Conservation (phyloP, 2,888 invertebrate species). For the Xylota sylvarum region DNA sequence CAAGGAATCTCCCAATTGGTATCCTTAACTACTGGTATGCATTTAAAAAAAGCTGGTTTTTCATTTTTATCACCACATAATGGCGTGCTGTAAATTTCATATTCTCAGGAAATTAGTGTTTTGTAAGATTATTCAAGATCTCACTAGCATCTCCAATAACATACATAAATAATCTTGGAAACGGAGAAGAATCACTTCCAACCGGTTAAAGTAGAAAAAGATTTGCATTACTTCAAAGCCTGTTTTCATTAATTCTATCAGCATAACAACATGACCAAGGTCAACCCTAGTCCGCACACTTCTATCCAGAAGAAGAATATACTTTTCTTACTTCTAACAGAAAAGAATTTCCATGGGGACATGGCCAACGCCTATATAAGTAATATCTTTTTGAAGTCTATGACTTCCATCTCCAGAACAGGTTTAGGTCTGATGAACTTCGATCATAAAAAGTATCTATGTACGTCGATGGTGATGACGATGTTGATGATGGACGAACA, state of each 20-base stretch:
- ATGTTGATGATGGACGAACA: constrained; percentile 17
- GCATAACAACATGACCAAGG: constrained; percentile 22
- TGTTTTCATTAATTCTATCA: constrained; percentile 28
- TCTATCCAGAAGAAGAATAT: constrained; percentile 6
- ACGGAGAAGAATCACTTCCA: neutral
- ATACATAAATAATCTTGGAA: neutral
- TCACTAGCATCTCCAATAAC: neutral
- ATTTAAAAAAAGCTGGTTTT: no score
- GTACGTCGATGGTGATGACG: no score
- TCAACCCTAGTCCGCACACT: constrained; percentile 9
- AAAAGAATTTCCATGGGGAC: neutral
- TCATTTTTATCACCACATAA: no score
- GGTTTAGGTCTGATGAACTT: constrained; percentile 34
- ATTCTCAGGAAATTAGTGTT: neutral
- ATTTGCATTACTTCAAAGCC: constrained; percentile 21
- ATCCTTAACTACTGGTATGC: no score
- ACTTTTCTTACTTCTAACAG: constrained; percentile 9
- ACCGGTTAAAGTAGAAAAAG: constrained; percentile 11
- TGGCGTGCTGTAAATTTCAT: no score
- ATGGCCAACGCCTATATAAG: constrained; percentile 23
- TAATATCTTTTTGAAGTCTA: constrained; percentile 4
- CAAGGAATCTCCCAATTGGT: no score
- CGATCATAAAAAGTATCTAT: constrained; percentile 13
- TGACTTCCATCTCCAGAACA: constrained; percentile 12
- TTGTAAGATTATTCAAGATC: neutral